Conservation (phyloP, 2,888 invertebrate species). For the Yponomeuta evonymella region DNA sequence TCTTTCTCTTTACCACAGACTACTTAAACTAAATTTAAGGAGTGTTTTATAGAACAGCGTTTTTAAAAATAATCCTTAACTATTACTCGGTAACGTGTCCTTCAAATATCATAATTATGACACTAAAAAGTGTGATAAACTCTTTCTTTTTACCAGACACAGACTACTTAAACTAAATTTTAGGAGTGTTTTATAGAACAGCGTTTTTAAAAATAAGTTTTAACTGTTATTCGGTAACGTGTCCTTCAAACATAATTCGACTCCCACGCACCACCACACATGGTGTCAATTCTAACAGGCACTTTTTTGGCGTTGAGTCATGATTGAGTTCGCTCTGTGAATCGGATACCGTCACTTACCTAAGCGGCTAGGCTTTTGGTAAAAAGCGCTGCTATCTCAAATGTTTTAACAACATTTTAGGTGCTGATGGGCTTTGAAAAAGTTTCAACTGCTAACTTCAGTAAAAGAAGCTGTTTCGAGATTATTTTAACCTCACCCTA, state of each 20-base stretch:
- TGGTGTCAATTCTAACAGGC: conserved; percentile 57
- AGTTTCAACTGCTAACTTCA: conserved; percentile 9
- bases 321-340: conserved; percentile 54
- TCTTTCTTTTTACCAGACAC: too few relatives aligned
- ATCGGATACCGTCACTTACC: conserved; percentile 34
- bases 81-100: too few relatives aligned
- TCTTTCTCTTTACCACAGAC: too few relatives aligned
- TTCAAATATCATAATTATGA: too few relatives aligned
- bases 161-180: too few relatives aligned
- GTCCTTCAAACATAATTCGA: background rate
- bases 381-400: conserved; percentile 26
- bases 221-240: background rate
- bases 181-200: too few relatives aligned
- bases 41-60: too few relatives aligned
- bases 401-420: conserved; percentile 32
- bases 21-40: too few relatives aligned
- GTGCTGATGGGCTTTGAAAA: background rate
- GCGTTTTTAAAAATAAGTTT: too few relatives aligned
- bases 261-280: conserved; percentile 5
- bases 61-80: too few relatives aligned
- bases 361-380: conserved; percentile 22
- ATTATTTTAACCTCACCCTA: too few relatives aligned
- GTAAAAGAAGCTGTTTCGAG: background rate
- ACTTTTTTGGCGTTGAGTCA: conserved; percentile 39
- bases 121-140: too few relatives aligned